Base-by-base conservation (phyloP, 2,888 invertebrate genomes). In the Amaurobius ferox region DNA sequence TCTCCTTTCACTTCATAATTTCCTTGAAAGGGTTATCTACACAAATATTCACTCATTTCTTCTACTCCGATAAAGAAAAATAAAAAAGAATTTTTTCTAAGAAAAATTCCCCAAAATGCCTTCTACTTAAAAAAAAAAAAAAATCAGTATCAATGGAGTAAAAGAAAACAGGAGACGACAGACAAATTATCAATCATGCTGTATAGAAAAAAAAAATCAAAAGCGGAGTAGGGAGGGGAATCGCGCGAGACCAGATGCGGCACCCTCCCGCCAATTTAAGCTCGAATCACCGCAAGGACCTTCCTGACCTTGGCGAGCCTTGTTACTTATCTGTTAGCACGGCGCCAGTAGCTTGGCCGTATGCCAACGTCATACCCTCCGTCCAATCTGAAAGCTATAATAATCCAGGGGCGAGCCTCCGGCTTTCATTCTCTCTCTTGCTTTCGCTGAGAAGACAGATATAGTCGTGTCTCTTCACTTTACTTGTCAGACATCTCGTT, bases 241-340 rank as follows among this genome's bases (percentile, higher is more conserved):
- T 35, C 28, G 19, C 23, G 55, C 23, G 61, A 66, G 64, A 79
- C 48, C 73, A 73, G 72, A 73, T 80, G 67, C 80, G 3, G 61
- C 68, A 6, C 68, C 39, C 13, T 68, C 74, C 74, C 39, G 30
- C 48, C 35, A 16, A 48, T 48, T n/a, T 62, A 40, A 13, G 55
- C 30, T 28, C 19, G 55, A 55, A 44, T 44, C 44, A 44, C 77
- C 29, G 70, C 35, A 39, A 80, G 80, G 80, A 80, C 80, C 74
- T 80, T 80, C 76, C 81, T 85, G 67, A 85, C 85, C 85, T 85
- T 85, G 78, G 67, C 72, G 40, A 55, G 72, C 71, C 72, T 55
- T 44, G 39, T 76, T 85, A 29, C 64, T 77, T 85, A 71, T 72
- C 67, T 66, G 29, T 55, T 78, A 72, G 26, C 29, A 29, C 72